A percentile compares a stretch with the other conserved stretches of the same genome.
Conservation (phyloP, 2,888 invertebrate genomes). For the Smittia sp. region DNA sequence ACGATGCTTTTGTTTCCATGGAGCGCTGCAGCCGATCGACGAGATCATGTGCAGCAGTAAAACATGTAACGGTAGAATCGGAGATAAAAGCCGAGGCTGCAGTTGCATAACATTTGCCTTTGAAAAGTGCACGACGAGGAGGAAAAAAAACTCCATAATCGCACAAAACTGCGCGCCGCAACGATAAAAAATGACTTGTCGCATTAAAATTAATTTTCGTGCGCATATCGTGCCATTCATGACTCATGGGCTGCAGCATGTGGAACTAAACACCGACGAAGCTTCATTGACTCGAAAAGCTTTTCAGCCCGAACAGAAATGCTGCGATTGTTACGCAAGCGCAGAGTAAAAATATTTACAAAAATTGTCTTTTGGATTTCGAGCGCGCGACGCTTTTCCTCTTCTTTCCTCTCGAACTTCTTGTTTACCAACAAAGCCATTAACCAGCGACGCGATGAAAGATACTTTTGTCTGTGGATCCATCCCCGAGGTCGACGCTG, state of each 20-base stretch:
- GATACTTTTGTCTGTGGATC: background rate
- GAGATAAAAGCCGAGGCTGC: background rate
- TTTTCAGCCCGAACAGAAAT: background rate
- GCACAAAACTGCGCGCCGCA: background rate
- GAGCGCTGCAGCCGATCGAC: background rate
- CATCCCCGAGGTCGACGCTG: background rate
- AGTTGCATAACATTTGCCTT: conserved; percentile 22
- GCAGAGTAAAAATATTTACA: background rate
- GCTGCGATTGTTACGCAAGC: background rate
- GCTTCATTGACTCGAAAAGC: background rate
- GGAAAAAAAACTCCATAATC: background rate
- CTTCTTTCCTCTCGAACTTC: background rate
- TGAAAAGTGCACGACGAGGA: background rate
- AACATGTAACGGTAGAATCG: conserved; percentile 14
- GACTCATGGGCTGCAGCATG: conserved; percentile 3
- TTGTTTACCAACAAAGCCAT: background rate
- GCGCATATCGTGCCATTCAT: background rate
- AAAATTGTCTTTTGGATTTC: background rate
- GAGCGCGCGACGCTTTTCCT: background rate
- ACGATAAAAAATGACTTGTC: conserved; percentile 14
- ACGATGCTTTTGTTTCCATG: background rate
- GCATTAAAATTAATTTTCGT: conserved; percentile 15
- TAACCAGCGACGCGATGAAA: background rate
- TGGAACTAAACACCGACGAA: background rate
- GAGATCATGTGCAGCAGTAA: background rate